Percentiles rank a stretch among this genome's conserved stretches.
Evolutionary conservation across 2,797 vertebrate species (phyloP).

Genomic region (Peromyscus attwateri): DNA sequence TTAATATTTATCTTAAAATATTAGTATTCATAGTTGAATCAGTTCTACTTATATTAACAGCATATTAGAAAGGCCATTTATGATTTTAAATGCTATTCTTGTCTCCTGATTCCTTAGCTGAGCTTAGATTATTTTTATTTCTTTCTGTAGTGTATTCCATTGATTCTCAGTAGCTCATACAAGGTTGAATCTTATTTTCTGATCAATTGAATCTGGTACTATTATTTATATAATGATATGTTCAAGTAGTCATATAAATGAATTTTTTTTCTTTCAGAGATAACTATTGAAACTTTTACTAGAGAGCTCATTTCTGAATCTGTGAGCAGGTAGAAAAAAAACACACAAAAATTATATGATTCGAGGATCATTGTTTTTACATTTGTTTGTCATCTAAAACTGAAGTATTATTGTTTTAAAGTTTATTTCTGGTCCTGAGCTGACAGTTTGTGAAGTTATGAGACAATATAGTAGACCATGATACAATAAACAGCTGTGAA

Average conservation of each 20-base stretch:
- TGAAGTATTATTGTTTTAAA: not conserved
- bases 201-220: not conserved
- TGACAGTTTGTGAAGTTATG: slow-evolving; percentile 23
- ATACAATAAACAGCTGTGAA: not conserved
- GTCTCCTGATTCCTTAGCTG: not conserved
- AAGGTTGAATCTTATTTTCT: not conserved
- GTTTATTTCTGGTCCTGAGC: not conserved
- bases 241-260: not conserved
- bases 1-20: not conserved
- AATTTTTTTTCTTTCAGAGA: not conserved
- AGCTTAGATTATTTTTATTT: not conserved
- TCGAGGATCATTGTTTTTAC: not conserved
- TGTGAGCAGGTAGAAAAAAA: not conserved
- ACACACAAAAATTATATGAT: not conserved
- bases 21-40: not conserved
- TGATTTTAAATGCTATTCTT: not conserved
- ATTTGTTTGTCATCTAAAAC: slow-evolving; percentile 15
- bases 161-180: not conserved
- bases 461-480: not conserved
- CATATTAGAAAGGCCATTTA: not conserved
- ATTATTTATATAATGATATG: not conserved
- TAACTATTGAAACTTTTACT: not conserved
- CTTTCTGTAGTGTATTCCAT: not conserved
- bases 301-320: not conserved
- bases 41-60: not conserved